Conservation (phyloP, 2,888 invertebrate species). For the Ditylenchus weischeri region DNA sequence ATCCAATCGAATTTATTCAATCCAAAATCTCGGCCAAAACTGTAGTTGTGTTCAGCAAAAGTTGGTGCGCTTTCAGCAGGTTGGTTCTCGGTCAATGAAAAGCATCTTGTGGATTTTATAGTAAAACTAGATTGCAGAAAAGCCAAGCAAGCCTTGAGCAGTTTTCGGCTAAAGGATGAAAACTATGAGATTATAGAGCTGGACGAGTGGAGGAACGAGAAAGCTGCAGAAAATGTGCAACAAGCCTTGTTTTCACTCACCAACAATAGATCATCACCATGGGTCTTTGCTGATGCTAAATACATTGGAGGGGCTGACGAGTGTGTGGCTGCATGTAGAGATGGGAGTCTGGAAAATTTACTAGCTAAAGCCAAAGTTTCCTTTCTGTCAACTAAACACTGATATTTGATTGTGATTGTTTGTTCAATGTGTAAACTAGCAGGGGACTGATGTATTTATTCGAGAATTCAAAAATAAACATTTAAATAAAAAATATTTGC, state of each 20-base stretch:
- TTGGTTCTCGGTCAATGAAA: background rate
- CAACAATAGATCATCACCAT: slow-evolving; percentile 73
- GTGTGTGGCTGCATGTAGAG: slow-evolving; percentile 65
- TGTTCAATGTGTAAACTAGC: too few relatives aligned
- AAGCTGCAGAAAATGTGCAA: slow-evolving; percentile 77
- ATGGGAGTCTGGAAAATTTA: slow-evolving; percentile 12
- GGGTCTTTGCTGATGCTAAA: slow-evolving; percentile 85
- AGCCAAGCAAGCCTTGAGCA: slow-evolving; percentile 26
- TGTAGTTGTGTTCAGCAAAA: slow-evolving; percentile 77
- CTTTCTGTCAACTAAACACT: slow-evolving; percentile 5
- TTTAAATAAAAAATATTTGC: too few relatives aligned
- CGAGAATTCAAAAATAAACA: too few relatives aligned
- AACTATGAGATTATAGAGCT: slow-evolving; percentile 68
- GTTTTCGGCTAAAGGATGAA: slow-evolving; percentile 18
- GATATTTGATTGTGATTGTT: too few relatives aligned
- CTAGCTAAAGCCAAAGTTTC: slow-evolving; percentile 19
- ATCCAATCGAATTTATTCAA: slow-evolving; percentile 43
- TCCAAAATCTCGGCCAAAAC: slow-evolving; percentile 43
- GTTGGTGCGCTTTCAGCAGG: slow-evolving; percentile 72
- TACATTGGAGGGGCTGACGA: slow-evolving; percentile 82
- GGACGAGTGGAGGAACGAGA: slow-evolving; percentile 66
- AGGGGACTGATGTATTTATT: too few relatives aligned
- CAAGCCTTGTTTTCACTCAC: slow-evolving; percentile 66
- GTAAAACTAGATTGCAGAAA: slow-evolving; percentile 15
- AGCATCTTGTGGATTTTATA: too few relatives aligned